Evolutionary conservation across 1,140 invertebrate species (phyloP).

Genomic region (Cherax destructor): DNA sequence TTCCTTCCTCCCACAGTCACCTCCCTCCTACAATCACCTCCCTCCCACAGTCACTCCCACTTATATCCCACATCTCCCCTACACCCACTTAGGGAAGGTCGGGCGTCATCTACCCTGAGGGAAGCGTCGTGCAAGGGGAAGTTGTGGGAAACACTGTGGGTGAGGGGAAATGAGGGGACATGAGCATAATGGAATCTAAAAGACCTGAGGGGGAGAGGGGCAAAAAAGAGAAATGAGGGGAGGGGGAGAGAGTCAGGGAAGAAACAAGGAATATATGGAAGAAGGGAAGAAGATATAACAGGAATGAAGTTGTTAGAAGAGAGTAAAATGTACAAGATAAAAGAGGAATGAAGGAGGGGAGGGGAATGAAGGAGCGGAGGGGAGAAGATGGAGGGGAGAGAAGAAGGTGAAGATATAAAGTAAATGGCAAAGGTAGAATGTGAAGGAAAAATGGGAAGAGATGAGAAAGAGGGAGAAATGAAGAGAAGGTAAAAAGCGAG

Average conservation of each 20-base stretch:
- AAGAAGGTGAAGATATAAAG: no score
- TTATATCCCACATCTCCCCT: no score
- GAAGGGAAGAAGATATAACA: not conserved
- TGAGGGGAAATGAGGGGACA: not conserved
- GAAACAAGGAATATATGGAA: not conserved
- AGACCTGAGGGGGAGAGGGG: not conserved
- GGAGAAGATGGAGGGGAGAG: no score
- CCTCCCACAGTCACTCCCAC: no score
- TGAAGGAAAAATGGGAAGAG: no score
- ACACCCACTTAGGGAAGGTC: not conserved
- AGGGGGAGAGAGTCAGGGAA: not conserved
- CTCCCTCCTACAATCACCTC: no score
- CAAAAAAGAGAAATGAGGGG: not conserved
- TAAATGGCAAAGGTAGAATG: no score
- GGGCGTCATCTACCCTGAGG: not conserved
- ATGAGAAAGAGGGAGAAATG: no score
- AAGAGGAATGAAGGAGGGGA: no score
- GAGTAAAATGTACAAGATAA: not conserved
- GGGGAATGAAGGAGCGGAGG: no score
- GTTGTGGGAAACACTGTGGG: not conserved
- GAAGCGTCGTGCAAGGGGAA: not conserved
- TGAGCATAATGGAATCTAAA: not conserved
- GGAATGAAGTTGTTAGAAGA: not conserved
- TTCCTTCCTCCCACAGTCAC: no score
- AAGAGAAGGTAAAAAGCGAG: no score